Conservation (phyloP, 1,140 invertebrate genomes). For the Drosophila watanabei region DNA sequence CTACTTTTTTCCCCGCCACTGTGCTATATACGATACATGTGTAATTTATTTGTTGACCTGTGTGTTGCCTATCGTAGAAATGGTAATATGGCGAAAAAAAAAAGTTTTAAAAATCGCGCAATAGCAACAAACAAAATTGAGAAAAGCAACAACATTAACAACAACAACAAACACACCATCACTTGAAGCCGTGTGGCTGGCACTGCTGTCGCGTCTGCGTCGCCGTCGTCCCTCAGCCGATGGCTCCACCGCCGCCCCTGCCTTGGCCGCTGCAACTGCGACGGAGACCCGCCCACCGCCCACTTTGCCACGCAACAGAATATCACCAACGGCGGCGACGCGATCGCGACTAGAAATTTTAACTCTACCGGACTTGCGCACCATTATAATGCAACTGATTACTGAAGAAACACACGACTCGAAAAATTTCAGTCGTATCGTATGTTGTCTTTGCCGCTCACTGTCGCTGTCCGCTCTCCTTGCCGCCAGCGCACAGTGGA, state of each 20-base stretch:
- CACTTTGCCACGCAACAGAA: slow-evolving; percentile 72
- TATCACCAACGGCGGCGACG: slow-evolving; percentile 40
- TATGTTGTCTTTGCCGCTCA: slow-evolving; percentile 63
- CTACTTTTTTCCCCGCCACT: slow-evolving; percentile 3
- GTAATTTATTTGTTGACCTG: slow-evolving; percentile 12
- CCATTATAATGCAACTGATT: slow-evolving; percentile 84
- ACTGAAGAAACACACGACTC: slow-evolving; percentile 68
- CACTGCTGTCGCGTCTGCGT: slow-evolving; percentile 54
- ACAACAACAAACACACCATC: slow-evolving; percentile 53
- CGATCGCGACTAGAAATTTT: slow-evolving; percentile 75
- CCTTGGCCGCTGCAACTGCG: slow-evolving; percentile 24
- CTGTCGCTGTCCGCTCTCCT: slow-evolving; percentile 18
- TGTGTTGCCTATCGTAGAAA: slow-evolving; percentile 20
- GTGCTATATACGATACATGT: slow-evolving; percentile 3
- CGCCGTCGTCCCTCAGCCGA: slow-evolving; percentile 28
- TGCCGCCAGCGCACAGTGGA: slow-evolving; percentile 16
- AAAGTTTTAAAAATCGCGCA: slow-evolving; percentile 41
- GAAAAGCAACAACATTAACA: slow-evolving; percentile 24
- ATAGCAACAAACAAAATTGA: slow-evolving; percentile 47
- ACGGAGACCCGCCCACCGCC: slow-evolving; percentile 37
- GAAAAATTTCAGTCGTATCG: slow-evolving; percentile 65
- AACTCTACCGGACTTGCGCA: slow-evolving; percentile 83
- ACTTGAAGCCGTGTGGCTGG: slow-evolving; percentile 67
- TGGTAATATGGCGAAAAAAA: slow-evolving; percentile 46
- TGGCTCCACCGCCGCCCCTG: slow-evolving; percentile 8